phyloP scores from a whole-genome alignment of 2,113 vertebrate species.

The Nothobranchius furzeri region DNA sequence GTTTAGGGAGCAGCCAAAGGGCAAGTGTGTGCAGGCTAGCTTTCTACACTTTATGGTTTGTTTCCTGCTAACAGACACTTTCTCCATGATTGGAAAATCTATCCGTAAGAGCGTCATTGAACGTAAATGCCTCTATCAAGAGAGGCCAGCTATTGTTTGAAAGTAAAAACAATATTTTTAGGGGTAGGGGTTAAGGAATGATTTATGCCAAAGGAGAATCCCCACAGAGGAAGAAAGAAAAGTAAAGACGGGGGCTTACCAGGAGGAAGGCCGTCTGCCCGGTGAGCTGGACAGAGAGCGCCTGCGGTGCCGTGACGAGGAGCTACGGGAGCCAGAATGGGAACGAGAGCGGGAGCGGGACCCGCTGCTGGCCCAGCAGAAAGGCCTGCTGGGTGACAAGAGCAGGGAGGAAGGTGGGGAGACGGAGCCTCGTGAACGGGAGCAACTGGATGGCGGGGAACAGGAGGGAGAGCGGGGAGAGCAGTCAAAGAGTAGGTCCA shows the following conservation, averaged over 20 bases:
- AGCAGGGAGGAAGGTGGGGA: constrained; percentile 91
- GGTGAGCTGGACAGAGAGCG: constrained; percentile 95
- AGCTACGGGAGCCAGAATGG: constrained; percentile 86
- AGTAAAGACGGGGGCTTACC: constrained; percentile 74
- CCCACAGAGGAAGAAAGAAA: background rate
- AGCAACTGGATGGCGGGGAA: constrained; percentile 93
- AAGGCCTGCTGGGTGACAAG: constrained; percentile 86
- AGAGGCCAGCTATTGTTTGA: background rate
- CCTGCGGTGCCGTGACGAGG: constrained; percentile 83
- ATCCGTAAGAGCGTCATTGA: background rate
- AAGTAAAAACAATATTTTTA: background rate
- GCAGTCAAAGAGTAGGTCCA: constrained; percentile 92
- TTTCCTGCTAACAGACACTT: too few species aligned
- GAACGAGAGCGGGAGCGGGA: constrained; percentile 81
- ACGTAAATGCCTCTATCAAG: background rate
- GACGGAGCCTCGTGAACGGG: constrained; percentile 91
- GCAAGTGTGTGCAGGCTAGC: background rate
- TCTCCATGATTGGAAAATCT: background rate
- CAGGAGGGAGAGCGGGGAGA: constrained; percentile 91
- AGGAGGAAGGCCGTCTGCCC: constrained; percentile 88
- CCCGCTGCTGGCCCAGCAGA: constrained; percentile 83
- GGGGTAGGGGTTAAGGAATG: too few species aligned
- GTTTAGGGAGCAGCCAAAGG: constrained; percentile 21
- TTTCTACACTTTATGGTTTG: background rate
- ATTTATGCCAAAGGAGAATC: background rate